Evolutionary conservation across 2,797 vertebrate species (phyloP), one percentile per base, ranked within the genome.

Genomic region (Clarias platycephalus): DNA sequence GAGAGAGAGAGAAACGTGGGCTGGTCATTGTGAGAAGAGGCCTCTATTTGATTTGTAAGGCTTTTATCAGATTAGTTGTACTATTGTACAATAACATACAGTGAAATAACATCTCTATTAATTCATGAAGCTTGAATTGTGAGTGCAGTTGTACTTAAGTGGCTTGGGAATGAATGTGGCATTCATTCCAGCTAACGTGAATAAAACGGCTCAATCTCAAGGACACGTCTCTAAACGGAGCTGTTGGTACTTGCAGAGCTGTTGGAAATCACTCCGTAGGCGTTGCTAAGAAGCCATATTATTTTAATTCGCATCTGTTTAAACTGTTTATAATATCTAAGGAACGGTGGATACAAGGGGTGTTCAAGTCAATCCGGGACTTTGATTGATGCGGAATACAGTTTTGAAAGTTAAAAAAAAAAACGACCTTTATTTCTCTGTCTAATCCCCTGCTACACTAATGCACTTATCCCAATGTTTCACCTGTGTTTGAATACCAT

Each of bases 21-120:
- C 31, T n/a, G 57, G 68, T 60, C 53, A 82, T 58, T 40, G 26
- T 26, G 49, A 81, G 64, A 68, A 70, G 49, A 40, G 49, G 28
- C 24, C 37, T 58, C 67, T 72, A 44, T 82, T 70, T 81, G 37
- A 82, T 82, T 70, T 82, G 67, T 82, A 44, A 70, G 60, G 67
- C 68, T 80, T 80, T 80, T 64, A 80, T 64, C 40, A 64, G 60
- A 80, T 80, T 80, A 80, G 77, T 64, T 80, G 77, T 80, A 64
- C 37, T 44, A 28, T 80, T 80, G 77, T 80, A 80, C n/a, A 64
- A 49, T 80, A 64, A 80, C n/a, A 28, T 79, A 26, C 76, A 80
- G 77, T 64, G 77, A 66, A 80, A 49, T 80, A 80, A 49, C 60
- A 80, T 64, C 77, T 64, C 60, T 80, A 80, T 80, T 80, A 49